phyloP scores from a whole-genome alignment of 2,113 vertebrate species.

The Leuciscus idus region DNA sequence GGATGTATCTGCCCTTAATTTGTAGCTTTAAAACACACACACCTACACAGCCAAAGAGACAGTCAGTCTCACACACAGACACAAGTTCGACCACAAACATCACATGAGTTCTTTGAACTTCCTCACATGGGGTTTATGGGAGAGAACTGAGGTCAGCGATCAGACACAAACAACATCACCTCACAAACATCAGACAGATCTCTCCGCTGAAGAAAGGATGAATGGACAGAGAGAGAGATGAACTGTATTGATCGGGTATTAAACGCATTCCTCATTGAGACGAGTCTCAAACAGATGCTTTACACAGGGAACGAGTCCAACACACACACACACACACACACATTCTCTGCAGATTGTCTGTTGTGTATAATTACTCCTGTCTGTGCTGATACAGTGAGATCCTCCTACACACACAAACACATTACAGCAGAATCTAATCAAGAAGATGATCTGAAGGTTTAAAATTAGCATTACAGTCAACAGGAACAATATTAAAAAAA shows the following conservation, averaged over 20 bases:
- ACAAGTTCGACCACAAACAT: constrained; percentile 11
- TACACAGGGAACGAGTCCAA: constrained; percentile 51
- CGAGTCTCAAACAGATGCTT: constrained; percentile 54
- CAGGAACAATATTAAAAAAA: neutral
- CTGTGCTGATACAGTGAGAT: constrained; percentile 33
- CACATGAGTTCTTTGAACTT: constrained; percentile 27
- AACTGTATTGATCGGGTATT: constrained; percentile 52
- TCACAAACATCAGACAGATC: constrained; percentile 33
- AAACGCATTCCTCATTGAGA: constrained; percentile 58
- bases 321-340: neutral
- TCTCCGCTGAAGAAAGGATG: constrained; percentile 25
- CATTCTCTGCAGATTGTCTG: constrained; percentile 32
- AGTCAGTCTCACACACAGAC: neutral
- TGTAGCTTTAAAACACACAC: constrained; percentile 5
- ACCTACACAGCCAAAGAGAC: neutral
- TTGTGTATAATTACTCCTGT: constrained; percentile 47
- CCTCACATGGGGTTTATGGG: neutral
- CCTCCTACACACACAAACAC: constrained; percentile 39
- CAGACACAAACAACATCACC: constrained; percentile 24
- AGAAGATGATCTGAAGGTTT: neutral
- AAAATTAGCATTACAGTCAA: constrained; percentile 6
- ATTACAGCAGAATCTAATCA: constrained; percentile 19
- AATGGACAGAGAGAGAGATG: constrained; percentile 31
- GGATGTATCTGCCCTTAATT: constrained; percentile 9
- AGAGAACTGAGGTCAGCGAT: constrained; percentile 27